Conservation (phyloP, 2,113 vertebrate genomes). For the Antechinus stuartii region DNA sequence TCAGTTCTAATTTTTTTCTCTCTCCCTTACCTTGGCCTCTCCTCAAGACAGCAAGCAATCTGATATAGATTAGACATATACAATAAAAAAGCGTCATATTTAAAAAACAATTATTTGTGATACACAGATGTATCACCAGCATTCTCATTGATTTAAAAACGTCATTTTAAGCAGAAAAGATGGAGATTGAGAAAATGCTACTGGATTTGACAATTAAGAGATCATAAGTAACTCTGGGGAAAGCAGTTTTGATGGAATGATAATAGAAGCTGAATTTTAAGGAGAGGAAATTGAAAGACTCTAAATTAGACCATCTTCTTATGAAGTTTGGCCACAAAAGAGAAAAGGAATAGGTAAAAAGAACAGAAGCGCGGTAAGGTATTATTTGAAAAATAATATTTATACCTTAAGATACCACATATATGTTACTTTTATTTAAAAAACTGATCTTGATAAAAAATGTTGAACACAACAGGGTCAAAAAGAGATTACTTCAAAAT, state of each 20-base stretch:
- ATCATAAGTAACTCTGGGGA: neutral
- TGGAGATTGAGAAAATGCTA: neutral
- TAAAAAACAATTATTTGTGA: neutral
- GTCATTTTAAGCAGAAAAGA: neutral
- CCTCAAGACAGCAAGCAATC: too few relatives aligned
- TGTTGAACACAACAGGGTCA: neutral
- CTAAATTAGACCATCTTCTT: neutral
- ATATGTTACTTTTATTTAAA: neutral
- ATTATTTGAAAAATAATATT: neutral
- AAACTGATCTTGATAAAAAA: neutral
- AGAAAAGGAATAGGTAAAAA: neutral
- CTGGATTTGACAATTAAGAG: neutral
- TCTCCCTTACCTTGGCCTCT: too few relatives aligned
- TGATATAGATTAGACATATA: too few relatives aligned
- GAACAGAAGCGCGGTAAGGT: neutral
- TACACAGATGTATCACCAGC: neutral
- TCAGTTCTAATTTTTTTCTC: too few relatives aligned
- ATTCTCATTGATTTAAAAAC: neutral
- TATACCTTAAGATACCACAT: neutral
- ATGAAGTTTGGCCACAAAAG: neutral
- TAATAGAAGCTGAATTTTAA: neutral
- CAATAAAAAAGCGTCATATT: neutral
- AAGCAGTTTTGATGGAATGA: neutral
- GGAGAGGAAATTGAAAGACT: neutral
- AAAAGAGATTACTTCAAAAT: neutral